phyloP scores from a whole-genome alignment of 2,113 vertebrate species.

The Sula dactylatra region DNA sequence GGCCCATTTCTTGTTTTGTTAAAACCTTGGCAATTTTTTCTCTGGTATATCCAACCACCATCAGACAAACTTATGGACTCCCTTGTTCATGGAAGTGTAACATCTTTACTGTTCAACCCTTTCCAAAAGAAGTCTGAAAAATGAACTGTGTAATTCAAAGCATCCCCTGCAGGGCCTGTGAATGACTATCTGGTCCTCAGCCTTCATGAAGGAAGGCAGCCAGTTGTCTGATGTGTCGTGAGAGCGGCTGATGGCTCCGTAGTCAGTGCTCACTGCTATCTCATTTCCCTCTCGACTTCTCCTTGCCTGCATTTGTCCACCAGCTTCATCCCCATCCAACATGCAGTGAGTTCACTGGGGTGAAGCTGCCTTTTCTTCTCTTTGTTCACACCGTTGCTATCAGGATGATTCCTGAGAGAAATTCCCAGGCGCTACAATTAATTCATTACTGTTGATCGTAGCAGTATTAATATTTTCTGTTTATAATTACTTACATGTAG shows the following conservation, averaged over 20 bases:
- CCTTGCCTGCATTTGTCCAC: background rate
- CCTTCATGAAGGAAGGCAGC: background rate
- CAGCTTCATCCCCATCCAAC: background rate
- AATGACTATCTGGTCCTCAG: background rate
- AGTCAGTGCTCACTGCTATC: accelerated
- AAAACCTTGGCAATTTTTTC: background rate
- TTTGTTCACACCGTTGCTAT: background rate
- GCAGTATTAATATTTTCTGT: background rate
- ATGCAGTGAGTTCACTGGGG: background rate
- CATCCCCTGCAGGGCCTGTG: background rate
- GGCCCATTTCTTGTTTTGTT: background rate
- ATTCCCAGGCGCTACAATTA: background rate
- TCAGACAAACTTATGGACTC: background rate
- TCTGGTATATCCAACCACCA: background rate
- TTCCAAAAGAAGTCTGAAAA: background rate
- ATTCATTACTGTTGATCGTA: background rate
- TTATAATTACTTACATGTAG: background rate
- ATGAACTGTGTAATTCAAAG: background rate
- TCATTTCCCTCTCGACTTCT: background rate
- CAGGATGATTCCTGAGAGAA: background rate
- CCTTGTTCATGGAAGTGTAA: background rate
- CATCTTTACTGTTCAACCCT: background rate
- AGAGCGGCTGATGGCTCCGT: background rate
- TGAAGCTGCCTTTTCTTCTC: background rate
- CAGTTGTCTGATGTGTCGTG: background rate